Conservation (phyloP, 2,113 vertebrate genomes). For the Aviceda subcristata region DNA sequence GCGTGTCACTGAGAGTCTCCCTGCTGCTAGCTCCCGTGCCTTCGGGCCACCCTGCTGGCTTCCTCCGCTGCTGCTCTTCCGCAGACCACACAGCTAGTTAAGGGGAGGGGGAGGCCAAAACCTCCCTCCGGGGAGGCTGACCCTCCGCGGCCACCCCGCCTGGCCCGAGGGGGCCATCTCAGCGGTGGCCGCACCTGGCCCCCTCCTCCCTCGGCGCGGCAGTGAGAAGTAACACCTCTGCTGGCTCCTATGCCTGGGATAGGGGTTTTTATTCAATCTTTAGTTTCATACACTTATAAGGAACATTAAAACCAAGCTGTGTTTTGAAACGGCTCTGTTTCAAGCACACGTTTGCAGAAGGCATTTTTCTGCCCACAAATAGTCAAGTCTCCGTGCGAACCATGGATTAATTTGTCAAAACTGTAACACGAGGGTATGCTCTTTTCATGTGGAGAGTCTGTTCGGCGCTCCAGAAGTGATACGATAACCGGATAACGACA, state of each 20-base stretch:
- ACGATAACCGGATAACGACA: neutral
- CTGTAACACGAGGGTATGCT: neutral
- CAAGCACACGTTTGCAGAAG: neutral
- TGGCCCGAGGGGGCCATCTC: neutral
- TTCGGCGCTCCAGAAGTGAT: neutral
- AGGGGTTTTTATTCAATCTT: neutral
- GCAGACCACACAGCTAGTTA: neutral
- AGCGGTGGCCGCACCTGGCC: neutral
- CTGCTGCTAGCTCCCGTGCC: neutral
- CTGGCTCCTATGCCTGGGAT: neutral
- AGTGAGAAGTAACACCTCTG: neutral
- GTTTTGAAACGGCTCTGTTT: neutral
- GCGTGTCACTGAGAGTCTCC: neutral
- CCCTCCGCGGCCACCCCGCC: accelerated
- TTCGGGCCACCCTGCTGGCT: neutral
- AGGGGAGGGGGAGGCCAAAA: neutral
- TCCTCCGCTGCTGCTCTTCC: neutral
- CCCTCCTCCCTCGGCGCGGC: neutral
- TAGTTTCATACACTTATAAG: neutral
- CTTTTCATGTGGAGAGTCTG: neutral
- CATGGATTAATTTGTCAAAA: neutral
- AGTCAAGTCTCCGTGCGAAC: neutral
- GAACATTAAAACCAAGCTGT: neutral
- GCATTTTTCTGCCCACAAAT: neutral
- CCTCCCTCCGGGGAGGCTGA: neutral